Evolutionary conservation across 1,140 invertebrate species (phyloP).

Genomic region (Galleria mellonella): DNA sequence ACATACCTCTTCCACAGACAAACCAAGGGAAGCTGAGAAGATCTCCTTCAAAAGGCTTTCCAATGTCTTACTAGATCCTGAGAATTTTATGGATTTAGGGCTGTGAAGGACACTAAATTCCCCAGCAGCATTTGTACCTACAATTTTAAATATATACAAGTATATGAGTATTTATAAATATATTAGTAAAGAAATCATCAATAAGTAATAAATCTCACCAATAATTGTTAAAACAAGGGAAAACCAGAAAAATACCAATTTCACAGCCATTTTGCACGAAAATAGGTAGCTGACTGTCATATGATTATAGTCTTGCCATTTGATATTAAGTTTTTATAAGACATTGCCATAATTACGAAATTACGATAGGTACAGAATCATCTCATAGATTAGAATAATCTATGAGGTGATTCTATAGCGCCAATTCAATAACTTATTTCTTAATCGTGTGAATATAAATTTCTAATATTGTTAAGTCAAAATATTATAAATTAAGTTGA

Average conservation of each 20-base stretch:
- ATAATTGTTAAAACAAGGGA: slow-evolving; percentile 46
- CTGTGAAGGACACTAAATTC: slow-evolving; percentile 80
- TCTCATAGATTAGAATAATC: too few relatives aligned
- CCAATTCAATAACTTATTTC: too few relatives aligned
- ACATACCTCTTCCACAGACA: slow-evolving; percentile 76
- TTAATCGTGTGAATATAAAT: too few relatives aligned
- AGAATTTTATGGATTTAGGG: slow-evolving; percentile 80
- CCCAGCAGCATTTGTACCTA: slow-evolving; percentile 77
- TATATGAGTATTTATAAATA: too few relatives aligned
- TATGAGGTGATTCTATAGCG: too few relatives aligned
- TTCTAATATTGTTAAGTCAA: too few relatives aligned
- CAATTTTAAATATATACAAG: slow-evolving; percentile 33
- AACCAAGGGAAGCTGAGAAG: slow-evolving; percentile 81
- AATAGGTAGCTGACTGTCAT: slow-evolving; percentile 56
- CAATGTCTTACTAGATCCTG: slow-evolving; percentile 62
- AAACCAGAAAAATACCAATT: slow-evolving; percentile 48
- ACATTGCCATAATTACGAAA: too few relatives aligned
- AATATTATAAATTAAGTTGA: too few relatives aligned
- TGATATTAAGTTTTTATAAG: too few relatives aligned
- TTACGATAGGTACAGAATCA: too few relatives aligned
- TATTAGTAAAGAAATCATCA: neutral
- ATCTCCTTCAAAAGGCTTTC: slow-evolving; percentile 82
- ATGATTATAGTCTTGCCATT: slow-evolving; percentile 59
- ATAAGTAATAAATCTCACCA: slow-evolving; percentile 31
- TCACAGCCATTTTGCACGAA: slow-evolving; percentile 55